phyloP scores from a whole-genome alignment of 1,140 invertebrate species.

The Bombus waltoni region DNA sequence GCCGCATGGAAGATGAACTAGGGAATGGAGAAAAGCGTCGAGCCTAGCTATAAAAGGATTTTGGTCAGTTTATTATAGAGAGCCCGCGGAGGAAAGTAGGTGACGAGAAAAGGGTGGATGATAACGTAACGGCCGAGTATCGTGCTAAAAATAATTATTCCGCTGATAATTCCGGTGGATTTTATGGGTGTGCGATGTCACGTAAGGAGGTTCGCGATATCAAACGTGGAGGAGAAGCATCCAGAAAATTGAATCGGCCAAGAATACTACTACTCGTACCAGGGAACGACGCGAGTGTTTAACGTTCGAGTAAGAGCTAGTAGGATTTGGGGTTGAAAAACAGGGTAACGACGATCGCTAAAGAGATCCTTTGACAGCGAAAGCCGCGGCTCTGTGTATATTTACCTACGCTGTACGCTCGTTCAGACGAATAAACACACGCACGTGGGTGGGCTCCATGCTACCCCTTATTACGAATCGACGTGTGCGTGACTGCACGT shows the following conservation, averaged over 20 bases:
- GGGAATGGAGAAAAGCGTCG: constrained; percentile 21
- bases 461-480: constrained; percentile 17
- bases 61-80: constrained; percentile 22
- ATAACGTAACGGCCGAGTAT: neutral
- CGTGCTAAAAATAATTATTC: constrained; percentile 8
- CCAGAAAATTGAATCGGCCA: neutral
- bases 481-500: neutral
- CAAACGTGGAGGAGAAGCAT: neutral
- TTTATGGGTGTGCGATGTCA: neutral
- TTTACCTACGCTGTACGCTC: constrained; percentile 27
- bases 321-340: constrained; percentile 53
- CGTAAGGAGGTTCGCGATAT: too few species aligned
- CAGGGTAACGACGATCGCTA: constrained; percentile 20
- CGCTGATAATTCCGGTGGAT: neutral
- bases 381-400: constrained; percentile 18
- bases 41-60: constrained; percentile 30
- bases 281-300: constrained; percentile 8
- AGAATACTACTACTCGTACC: neutral
- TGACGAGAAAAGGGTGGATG: neutral
- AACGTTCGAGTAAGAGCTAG: constrained; percentile 7
- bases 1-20: constrained; percentile 4
- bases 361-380: constrained; percentile 27
- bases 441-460: constrained; percentile 3
- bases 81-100: constrained; percentile 17
- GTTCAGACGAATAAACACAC: constrained; percentile 43